Conservation (phyloP, 2,113 vertebrate genomes). For the Eclectus roratus region DNA sequence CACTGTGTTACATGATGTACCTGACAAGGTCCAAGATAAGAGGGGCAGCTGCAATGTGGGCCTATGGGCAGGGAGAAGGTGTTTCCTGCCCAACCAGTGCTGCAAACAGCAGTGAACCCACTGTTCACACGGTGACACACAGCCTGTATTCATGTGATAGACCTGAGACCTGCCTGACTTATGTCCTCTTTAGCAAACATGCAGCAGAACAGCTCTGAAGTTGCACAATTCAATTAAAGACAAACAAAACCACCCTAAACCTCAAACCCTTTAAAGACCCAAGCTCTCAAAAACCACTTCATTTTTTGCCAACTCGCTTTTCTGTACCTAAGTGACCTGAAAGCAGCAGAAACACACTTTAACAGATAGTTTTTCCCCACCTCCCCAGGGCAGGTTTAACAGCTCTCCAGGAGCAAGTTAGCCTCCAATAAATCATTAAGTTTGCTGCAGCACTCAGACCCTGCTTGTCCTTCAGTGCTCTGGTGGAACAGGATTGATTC, state of each 20-base stretch:
- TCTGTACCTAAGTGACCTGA: neutral
- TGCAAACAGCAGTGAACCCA: neutral
- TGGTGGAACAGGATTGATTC: accelerated
- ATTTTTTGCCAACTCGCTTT: neutral
- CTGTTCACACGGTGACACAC: neutral
- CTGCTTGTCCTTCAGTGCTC: neutral
- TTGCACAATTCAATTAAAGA: neutral
- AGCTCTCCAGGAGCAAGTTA: neutral
- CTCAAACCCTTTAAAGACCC: neutral
- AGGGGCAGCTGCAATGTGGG: neutral
- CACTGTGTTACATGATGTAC: neutral
- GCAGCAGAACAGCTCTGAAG: neutral
- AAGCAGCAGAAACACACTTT: neutral
- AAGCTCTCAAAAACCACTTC: neutral
- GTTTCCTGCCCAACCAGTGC: neutral
- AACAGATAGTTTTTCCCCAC: neutral
- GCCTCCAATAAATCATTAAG: neutral
- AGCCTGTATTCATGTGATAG: neutral
- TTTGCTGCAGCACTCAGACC: neutral
- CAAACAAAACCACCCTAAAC: neutral
- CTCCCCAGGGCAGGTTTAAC: neutral
- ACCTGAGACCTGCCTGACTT: neutral
- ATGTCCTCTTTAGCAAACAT: neutral
- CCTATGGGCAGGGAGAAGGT: neutral
- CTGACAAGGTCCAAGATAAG: neutral